These are phyloP conservation scores for Anableps anableps DNA, from an alignment of 2,797 vertebrate genomes.

Conservation along the genomic window DNA sequence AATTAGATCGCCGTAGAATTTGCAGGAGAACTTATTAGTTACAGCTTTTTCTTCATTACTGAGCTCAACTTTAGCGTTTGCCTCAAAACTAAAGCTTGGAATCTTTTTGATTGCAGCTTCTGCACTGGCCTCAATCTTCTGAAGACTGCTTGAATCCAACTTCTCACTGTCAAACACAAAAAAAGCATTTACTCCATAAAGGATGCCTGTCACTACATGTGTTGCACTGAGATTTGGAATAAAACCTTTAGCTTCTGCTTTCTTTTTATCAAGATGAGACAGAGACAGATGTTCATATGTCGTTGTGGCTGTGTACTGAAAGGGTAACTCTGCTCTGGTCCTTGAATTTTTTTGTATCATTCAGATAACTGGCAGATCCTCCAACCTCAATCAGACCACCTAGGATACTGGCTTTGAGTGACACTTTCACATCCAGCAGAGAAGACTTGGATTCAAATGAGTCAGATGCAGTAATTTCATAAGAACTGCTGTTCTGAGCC, in stretches of 20 bases:
- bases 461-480: constrained; percentile 17
- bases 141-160: constrained; percentile 25
- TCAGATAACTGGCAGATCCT: constrained; percentile 48
- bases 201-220: constrained; percentile 47
- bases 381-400: constrained; percentile 18
- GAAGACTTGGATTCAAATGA: constrained; percentile 19
- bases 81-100: constrained; percentile 1
- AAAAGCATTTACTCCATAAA: background rate
- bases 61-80: constrained; percentile 12
- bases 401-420: constrained; percentile 32
- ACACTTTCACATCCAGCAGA: constrained; percentile 18
- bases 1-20: constrained; percentile 60
- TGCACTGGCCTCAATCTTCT: constrained; percentile 28
- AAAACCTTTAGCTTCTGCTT: background rate
- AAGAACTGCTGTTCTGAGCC: background rate
- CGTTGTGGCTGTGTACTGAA: constrained; percentile 46
- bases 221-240: constrained; percentile 30
- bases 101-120: constrained; percentile 48
- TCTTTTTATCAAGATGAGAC: constrained; percentile 22
- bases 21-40: constrained; percentile 56
- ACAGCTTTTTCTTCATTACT: constrained; percentile 26
- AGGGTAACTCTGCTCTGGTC: constrained; percentile 30
- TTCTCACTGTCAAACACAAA: constrained; percentile 16
- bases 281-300: constrained; percentile 38
- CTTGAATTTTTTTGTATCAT: constrained; percentile 17